Base-by-base conservation (phyloP, 2,888 invertebrate species). In the Ypsolopha sequella region DNA sequence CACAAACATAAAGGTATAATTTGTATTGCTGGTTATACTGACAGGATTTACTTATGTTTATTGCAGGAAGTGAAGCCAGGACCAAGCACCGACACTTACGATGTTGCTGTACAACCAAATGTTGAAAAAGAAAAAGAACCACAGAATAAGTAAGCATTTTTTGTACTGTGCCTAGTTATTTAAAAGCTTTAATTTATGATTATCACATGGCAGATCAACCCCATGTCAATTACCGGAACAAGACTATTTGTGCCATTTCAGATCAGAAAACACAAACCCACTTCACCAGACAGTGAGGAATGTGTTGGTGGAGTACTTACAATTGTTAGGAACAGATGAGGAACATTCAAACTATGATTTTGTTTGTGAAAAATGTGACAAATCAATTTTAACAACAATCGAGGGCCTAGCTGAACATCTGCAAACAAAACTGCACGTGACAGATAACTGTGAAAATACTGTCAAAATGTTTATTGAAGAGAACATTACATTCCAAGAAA, bases 331-430 rank as follows among this genome's bases (percentile, higher is more conserved):
- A 33, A 55, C 64, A 44, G 63, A 64, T 24, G 64, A 62, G 35
- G 63, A 65, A 36, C 54, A 57, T 46, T 55, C 63, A 0, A 65
- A 73, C 48, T 56, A 71, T 53, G 60, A 69, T 43, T 68, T 76
- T 53, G 73, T 74, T 33, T 85, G 84, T 52, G 74, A 76, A 55
- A 64, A 65, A 51, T 84, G 84, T 54, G 39, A n/a, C 49, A 10
- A 8, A 14, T n/a, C n/a, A 4, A 34, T 9, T n/a, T 33, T 48
- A 11, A 51, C 53, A 9, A 64, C 61, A 6, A 41, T 65, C 6
- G 58, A 61, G 7, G 54, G 55, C 6, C 59, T 84, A 33, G 57
- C 62, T 0, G 55, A 64, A 9, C 85, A 84, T 57, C 54, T 81
- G 3, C 51, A 3, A 36, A 11, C 10, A 1, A 36, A n/a, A n/a